Conservation (phyloP, 2,888 invertebrate genomes). For the Eupithecia centaureata region DNA sequence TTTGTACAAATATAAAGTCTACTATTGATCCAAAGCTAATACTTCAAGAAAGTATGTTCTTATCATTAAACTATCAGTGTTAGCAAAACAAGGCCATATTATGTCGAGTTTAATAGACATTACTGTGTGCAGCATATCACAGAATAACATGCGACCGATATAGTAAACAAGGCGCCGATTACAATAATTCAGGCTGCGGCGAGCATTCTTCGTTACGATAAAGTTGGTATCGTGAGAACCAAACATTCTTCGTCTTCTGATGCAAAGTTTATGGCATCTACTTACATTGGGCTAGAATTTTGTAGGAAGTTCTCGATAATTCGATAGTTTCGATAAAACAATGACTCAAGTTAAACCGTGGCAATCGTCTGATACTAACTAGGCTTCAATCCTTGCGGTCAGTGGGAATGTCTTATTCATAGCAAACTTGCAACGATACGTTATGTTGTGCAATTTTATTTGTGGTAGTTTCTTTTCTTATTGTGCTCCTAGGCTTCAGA, state of each 20-base stretch:
- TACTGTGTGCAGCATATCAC: background rate
- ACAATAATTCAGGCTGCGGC: background rate
- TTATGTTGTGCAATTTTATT: background rate
- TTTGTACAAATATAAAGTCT: background rate
- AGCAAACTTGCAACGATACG: conserved; percentile 6
- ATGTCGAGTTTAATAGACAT: conserved; percentile 7
- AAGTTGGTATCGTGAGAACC: conserved; percentile 15
- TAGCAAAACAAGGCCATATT: conserved; percentile 7
- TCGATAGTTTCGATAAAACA: background rate
- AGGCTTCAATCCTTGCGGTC: conserved; percentile 25
- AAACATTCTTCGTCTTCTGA: background rate
- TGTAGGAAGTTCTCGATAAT: background rate
- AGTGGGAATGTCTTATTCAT: conserved; percentile 17
- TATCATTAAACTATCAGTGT: background rate
- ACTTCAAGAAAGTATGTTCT: background rate
- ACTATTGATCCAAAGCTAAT: background rate
- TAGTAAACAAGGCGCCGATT: background rate
- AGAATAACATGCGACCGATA: background rate
- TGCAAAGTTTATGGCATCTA: background rate
- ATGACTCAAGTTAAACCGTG: background rate
- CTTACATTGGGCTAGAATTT: background rate
- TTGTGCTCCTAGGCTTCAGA: background rate
- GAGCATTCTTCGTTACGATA: conserved; percentile 1
- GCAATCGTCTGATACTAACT: background rate
- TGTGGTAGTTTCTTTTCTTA: background rate